Evolutionary conservation across 2,113 vertebrate genomes (phyloP).

Genomic region (Pseudonaja textilis): DNA sequence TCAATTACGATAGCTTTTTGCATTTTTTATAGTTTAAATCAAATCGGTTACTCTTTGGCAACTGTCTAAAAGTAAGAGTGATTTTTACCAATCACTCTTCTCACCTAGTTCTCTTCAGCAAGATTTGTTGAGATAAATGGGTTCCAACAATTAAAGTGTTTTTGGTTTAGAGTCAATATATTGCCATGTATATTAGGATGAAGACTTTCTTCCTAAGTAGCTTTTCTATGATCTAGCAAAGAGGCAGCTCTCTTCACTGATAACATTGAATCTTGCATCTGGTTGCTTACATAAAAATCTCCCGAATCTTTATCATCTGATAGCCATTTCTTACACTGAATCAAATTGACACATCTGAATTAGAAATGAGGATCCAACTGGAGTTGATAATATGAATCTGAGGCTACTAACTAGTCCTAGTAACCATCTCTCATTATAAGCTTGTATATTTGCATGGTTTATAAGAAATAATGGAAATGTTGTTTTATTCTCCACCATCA

Average conservation of each 20-base stretch:
- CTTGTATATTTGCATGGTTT: not conserved
- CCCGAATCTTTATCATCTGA: not conserved
- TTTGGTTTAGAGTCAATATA: not conserved
- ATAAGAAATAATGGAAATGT: not conserved
- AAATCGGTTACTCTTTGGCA: not conserved
- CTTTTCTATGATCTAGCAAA: not conserved
- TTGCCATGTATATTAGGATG: not conserved
- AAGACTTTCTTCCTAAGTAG: not conserved
- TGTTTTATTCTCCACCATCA: not conserved
- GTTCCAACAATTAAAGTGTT: not conserved
- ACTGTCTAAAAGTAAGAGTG: not conserved
- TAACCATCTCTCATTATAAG: not conserved
- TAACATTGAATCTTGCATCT: not conserved
- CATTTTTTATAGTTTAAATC: not conserved
- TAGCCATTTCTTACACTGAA: not conserved
- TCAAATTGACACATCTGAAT: not conserved
- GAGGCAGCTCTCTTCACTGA: not conserved
- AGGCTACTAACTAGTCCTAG: not conserved
- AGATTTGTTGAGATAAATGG: not conserved
- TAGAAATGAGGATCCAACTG: not conserved
- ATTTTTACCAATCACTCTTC: not conserved
- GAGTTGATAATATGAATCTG: not conserved
- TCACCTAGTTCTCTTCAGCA: not conserved
- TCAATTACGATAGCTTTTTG: not conserved
- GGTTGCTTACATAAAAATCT: not conserved